Evolutionary conservation across 1,140 invertebrate genomes (phyloP).

Genomic region (Lerema accius): DNA sequence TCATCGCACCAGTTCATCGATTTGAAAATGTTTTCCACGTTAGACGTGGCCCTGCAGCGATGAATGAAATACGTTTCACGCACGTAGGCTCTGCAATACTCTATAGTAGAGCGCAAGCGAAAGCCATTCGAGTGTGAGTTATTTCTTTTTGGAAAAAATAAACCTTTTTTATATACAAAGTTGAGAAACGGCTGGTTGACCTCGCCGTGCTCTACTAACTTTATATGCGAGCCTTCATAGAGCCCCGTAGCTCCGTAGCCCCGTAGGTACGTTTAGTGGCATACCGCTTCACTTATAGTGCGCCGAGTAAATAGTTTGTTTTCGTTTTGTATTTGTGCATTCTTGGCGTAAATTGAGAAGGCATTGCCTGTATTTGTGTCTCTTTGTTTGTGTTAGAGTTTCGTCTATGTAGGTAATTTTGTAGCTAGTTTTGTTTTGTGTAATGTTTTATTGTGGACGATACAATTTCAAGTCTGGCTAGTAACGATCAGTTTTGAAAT

Average conservation of each 20-base stretch:
- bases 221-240: conserved; percentile 10
- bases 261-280: conserved; percentile 1
- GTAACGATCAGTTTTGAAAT: no score
- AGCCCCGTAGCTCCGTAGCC: not conserved
- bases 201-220: conserved; percentile 5
- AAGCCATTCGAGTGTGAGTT: not conserved
- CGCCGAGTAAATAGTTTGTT: conserved; percentile 19
- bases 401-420: no score
- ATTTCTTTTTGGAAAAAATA: not conserved
- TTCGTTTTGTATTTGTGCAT: conserved; percentile 10
- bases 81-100: conserved; percentile 1
- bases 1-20: conserved; percentile 5
- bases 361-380: conserved; percentile 27
- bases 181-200: not conserved
- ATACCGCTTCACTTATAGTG: conserved; percentile 15
- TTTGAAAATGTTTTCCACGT: not conserved
- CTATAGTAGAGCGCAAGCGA: not conserved
- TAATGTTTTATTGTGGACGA: not conserved
- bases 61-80: conserved; percentile 24
- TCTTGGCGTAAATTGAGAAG: conserved; percentile 31
- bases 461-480: no score
- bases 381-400: conserved; percentile 16
- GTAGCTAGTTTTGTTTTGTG: not conserved
- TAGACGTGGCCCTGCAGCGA: not conserved
- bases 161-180: not conserved